Conservation (phyloP, 2,113 vertebrate species). For the Platichthys stellatus region DNA sequence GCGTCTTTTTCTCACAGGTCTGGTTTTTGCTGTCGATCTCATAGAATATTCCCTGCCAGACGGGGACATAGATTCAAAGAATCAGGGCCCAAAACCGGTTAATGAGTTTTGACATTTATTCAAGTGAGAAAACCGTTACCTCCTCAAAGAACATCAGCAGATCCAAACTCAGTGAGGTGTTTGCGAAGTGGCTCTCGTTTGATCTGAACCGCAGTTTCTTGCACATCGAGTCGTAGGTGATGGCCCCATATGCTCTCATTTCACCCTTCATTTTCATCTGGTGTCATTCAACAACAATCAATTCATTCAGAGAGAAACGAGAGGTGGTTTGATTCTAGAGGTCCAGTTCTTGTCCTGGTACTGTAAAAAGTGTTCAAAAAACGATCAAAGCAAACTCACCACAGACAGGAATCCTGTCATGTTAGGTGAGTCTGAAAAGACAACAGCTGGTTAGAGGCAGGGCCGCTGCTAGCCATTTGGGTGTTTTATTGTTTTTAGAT, state of each 20-base stretch:
- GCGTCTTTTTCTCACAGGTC: conserved; percentile 78
- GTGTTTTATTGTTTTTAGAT: no score
- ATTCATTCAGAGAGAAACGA: conserved; percentile 6
- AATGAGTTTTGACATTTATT: background rate
- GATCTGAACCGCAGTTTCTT: conserved; percentile 79
- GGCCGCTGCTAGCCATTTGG: no score
- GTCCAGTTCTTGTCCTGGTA: background rate
- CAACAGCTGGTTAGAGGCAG: conserved; percentile 7
- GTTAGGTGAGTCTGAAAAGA: conserved; percentile 74
- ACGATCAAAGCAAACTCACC: conserved; percentile 53
- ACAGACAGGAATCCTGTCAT: conserved; percentile 72
- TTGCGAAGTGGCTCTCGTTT: conserved; percentile 57
- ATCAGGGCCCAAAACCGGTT: background rate
- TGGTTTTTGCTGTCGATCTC: conserved; percentile 82
- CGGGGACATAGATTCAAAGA: background rate
- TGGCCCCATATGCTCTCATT: conserved; percentile 53
- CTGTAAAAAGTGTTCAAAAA: background rate
- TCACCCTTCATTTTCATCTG: conserved; percentile 68
- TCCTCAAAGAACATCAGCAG: conserved; percentile 80
- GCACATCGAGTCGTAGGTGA: conserved; percentile 74
- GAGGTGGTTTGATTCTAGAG: background rate
- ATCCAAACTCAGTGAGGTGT: conserved; percentile 72
- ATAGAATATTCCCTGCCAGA: conserved; percentile 68
- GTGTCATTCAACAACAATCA: conserved; percentile 3
- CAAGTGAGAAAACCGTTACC: conserved; percentile 49